A percentile compares a stretch with the other conserved stretches of the same genome.
These are phyloP conservation scores for Micromussa lordhowensis DNA, from an alignment of 92 coral and sea anemone species.

Conservation along the genomic window DNA sequence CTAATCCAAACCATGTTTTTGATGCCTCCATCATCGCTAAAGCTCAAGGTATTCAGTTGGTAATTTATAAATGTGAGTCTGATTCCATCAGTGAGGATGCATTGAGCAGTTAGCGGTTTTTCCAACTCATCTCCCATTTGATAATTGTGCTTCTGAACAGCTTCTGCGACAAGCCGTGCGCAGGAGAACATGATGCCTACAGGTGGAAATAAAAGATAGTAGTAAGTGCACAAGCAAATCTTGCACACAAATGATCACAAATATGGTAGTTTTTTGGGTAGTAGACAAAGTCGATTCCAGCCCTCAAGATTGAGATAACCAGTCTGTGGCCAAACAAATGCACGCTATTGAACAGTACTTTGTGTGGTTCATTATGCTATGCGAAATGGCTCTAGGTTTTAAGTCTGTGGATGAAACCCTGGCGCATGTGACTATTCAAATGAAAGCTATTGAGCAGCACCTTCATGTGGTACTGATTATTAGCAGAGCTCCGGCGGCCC, in stretches of 20 bases:
- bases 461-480: not conserved
- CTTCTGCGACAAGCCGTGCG: constrained; percentile 91
- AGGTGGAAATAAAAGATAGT: not conserved
- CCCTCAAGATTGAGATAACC: too few species aligned
- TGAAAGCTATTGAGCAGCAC: not conserved
- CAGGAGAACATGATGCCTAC: constrained; percentile 91
- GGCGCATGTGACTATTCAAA: too few species aligned
- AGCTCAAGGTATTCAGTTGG: constrained; percentile 93
- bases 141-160: constrained; percentile 63
- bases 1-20: constrained; percentile 90
- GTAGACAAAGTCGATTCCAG: too few species aligned
- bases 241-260: not conserved
- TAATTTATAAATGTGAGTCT: constrained; percentile 78
- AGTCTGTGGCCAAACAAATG: too few species aligned
- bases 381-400: too few species aligned
- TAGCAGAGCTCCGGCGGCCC: too few species aligned
- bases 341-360: not conserved
- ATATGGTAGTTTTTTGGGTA: too few species aligned
- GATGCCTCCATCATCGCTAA: constrained; percentile 72
- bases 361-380: too few species aligned
- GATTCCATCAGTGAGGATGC: constrained; percentile 77
- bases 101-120: constrained; percentile 82
- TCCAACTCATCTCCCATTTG: constrained; percentile 76
- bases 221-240: not conserved
- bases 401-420: too few species aligned